phyloP scores from a whole-genome alignment of 1,140 invertebrate species.

The Druon quercuslanigerum region DNA sequence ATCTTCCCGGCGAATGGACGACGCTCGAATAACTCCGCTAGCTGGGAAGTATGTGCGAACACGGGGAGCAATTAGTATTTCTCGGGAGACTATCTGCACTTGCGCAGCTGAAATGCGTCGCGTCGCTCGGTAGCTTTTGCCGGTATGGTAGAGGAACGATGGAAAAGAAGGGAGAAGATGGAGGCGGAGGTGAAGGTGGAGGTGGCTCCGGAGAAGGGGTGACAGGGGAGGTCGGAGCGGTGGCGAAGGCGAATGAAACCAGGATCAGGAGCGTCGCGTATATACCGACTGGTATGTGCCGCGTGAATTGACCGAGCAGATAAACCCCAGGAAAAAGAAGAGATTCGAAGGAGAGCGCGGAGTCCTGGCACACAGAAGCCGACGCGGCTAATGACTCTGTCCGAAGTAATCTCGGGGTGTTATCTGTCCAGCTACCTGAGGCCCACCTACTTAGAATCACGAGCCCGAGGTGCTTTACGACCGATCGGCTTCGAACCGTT shows the following conservation, averaged over 20 bases:
- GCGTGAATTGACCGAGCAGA: slow-evolving; percentile 67
- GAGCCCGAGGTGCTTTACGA: slow-evolving; percentile 62
- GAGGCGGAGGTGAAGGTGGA: slow-evolving; percentile 31
- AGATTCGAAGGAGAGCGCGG: slow-evolving; percentile 48
- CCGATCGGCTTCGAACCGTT: slow-evolving; percentile 53
- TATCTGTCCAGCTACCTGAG: slow-evolving; percentile 75
- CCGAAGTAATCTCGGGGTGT: slow-evolving; percentile 74
- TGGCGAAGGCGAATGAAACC: slow-evolving; percentile 36
- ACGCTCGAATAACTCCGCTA: slow-evolving; percentile 48
- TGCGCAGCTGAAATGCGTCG: slow-evolving; percentile 38
- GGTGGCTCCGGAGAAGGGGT: slow-evolving; percentile 32
- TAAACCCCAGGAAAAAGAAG: slow-evolving; percentile 59
- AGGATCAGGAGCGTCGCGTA: slow-evolving; percentile 32
- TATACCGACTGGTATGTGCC: slow-evolving; percentile 53
- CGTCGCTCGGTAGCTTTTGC: slow-evolving; percentile 5
- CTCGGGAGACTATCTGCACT: slow-evolving; percentile 56
- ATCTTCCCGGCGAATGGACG: slow-evolving; percentile 42
- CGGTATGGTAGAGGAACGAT: slow-evolving; percentile 10
- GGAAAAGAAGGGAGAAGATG: slow-evolving; percentile 28
- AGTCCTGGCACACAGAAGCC: slow-evolving; percentile 72
- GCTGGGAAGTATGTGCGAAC: slow-evolving; percentile 64
- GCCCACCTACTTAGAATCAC: slow-evolving; percentile 76
- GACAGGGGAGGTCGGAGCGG: slow-evolving; percentile 37
- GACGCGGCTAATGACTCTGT: slow-evolving; percentile 76
- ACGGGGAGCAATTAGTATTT: slow-evolving; percentile 67